A percentile compares a stretch with the other conserved stretches of the same genome.
Conservation (phyloP, 2,888 invertebrate genomes). For the Phalera bucephala region DNA sequence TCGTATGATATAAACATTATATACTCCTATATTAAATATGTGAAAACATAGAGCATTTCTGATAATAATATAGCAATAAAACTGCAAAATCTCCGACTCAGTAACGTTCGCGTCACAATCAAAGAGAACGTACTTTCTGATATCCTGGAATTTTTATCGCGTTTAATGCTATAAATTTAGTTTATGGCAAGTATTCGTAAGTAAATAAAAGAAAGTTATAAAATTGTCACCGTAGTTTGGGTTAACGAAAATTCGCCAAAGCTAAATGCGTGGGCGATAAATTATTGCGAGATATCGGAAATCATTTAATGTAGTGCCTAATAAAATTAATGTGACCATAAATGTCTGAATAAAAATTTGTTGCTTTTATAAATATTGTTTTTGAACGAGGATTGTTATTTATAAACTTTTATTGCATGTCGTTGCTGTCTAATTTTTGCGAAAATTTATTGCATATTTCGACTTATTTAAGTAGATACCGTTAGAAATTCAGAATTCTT, state of each 20-base stretch:
- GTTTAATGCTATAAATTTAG: conserved; percentile 38
- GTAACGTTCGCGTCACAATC: conserved; percentile 28
- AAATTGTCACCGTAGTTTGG: conserved; percentile 34
- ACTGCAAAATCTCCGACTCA: conserved; percentile 45
- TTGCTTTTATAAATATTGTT: neutral
- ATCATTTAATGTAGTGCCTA: neutral
- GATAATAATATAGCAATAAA: conserved; percentile 36
- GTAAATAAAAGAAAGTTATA: conserved; percentile 37
- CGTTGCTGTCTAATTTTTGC: too few relatives aligned
- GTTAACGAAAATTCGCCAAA: conserved; percentile 21
- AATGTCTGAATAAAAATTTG: neutral
- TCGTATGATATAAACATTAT: too few relatives aligned
- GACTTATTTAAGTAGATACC: too few relatives aligned
- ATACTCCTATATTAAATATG: conserved; percentile 22
- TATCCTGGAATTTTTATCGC: conserved; percentile 53
- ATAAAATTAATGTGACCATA: conserved; percentile 1
- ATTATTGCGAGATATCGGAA: neutral
- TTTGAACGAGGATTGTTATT: too few relatives aligned
- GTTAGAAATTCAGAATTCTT: too few relatives aligned
- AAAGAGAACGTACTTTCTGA: conserved; percentile 49
- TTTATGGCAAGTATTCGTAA: conserved; percentile 35
- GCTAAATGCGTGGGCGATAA: conserved; percentile 15
- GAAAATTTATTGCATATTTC: too few relatives aligned
- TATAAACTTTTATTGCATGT: too few relatives aligned
- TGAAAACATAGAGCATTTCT: conserved; percentile 36